Conservation (phyloP, 1,140 invertebrate genomes). For the Drosophila ohnishii region DNA sequence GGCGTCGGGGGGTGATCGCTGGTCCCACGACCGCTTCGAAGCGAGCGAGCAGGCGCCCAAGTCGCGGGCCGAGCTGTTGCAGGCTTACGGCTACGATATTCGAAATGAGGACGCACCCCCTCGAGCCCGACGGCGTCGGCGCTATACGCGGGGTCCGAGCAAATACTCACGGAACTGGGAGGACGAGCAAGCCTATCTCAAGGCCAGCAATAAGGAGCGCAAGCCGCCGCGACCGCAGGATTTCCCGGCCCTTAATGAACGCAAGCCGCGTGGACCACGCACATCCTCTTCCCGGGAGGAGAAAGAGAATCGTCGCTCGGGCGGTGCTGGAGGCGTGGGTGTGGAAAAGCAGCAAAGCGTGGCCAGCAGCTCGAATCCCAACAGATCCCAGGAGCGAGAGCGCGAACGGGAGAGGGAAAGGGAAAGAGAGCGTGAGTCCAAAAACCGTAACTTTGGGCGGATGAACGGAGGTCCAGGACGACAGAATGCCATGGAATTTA, state of each 20-base stretch:
- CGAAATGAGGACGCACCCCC: conserved; percentile 95
- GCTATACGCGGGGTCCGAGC: conserved; percentile 94
- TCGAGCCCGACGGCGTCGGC: conserved; percentile 90
- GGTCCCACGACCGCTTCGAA: conserved; percentile 95
- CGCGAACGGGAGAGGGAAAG: conserved; percentile 41
- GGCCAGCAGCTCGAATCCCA: conserved; percentile 18
- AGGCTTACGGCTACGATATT: conserved; percentile 97
- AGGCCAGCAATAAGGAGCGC: conserved; percentile 73
- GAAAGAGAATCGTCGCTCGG: conserved; percentile 75
- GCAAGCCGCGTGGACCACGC: conserved; percentile 44
- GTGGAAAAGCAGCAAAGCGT: conserved; percentile 34
- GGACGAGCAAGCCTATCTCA: conserved; percentile 93
- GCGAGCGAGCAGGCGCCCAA: conserved; percentile 92
- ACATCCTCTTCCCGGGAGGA: conserved; percentile 64
- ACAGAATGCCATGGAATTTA: conserved; percentile 69
- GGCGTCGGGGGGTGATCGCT: conserved; percentile 86
- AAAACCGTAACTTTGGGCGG: conserved; percentile 58
- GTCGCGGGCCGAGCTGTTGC: conserved; percentile 92
- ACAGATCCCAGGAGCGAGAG: conserved; percentile 44
- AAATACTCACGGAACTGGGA: conserved; percentile 96
- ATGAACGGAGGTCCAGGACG: conserved; percentile 48
- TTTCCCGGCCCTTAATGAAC: conserved; percentile 82
- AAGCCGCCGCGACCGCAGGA: conserved; percentile 81
- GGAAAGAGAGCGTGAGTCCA: conserved; percentile 48
- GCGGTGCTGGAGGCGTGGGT: neutral